phyloP scores from a whole-genome alignment of 2,888 invertebrate genomes.

The Meandrusa payeni region DNA sequence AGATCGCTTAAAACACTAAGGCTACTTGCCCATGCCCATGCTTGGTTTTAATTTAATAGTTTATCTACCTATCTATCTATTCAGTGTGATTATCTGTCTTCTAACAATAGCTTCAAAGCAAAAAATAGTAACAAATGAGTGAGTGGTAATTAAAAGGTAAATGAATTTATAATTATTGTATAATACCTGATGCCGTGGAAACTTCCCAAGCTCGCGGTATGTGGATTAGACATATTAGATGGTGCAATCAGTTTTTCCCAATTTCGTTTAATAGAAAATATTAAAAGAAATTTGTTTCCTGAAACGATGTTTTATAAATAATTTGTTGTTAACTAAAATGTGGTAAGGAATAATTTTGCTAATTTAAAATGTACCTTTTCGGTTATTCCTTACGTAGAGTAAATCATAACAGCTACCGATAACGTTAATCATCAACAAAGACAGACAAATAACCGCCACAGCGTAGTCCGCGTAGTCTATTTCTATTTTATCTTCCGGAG shows the following conservation, averaged over 20 bases:
- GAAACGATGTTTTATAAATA: too few species aligned
- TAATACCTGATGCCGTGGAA: constrained; percentile 28
- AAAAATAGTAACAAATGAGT: too few species aligned
- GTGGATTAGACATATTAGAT: not conserved
- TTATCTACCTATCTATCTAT: too few species aligned
- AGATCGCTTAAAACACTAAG: too few species aligned
- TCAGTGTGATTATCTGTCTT: too few species aligned
- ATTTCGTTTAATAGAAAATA: constrained; percentile 37
- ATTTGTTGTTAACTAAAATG: too few species aligned
- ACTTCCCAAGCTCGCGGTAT: constrained; percentile 27
- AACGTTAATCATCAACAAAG: constrained; percentile 48
- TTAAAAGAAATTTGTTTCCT: constrained; percentile 34
- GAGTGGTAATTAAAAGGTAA: too few species aligned
- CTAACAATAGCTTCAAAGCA: too few species aligned
- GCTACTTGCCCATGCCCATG: too few species aligned
- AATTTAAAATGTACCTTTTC: constrained; percentile 24
- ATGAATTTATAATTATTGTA: too few species aligned
- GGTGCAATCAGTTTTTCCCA: constrained; percentile 32
- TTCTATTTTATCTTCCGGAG: constrained; percentile 34
- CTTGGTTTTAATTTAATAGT: too few species aligned
- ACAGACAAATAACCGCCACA: constrained; percentile 45
- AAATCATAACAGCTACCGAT: constrained; percentile 54
- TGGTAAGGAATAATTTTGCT: too few species aligned
- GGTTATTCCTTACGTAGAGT: not conserved
- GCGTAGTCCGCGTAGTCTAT: constrained; percentile 46